Conservation (phyloP, 2,888 invertebrate species). For the Pegoplata infirma region DNA sequence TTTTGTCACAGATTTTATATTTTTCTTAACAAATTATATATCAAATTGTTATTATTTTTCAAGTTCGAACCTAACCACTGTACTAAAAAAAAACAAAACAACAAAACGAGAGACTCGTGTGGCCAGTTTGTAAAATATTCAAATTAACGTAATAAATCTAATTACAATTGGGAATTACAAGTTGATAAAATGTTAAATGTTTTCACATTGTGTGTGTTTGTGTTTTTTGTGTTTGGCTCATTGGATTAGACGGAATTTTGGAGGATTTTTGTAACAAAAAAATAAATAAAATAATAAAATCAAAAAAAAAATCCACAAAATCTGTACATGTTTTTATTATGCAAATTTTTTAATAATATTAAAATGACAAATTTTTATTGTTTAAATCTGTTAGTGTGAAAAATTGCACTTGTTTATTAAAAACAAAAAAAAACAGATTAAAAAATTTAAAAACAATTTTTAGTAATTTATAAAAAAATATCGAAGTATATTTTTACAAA, state of each 20-base stretch:
- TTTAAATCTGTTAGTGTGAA: slow-evolving; percentile 45
- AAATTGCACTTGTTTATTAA: slow-evolving; percentile 32
- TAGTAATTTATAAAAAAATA: no score
- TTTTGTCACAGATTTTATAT: no score
- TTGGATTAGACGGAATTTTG: slow-evolving; percentile 21
- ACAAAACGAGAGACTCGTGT: slow-evolving; percentile 43
- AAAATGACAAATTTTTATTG: slow-evolving; percentile 22
- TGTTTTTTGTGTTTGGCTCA: slow-evolving; percentile 7
- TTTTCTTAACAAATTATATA: no score
- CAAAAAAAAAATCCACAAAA: not conserved
- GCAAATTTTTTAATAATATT: slow-evolving; percentile 49
- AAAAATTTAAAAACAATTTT: not conserved
- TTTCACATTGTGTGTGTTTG: slow-evolving; percentile 25
- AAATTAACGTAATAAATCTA: slow-evolving; percentile 61
- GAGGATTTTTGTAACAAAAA: not conserved
- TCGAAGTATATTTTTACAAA: no score
- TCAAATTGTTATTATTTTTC: no score
- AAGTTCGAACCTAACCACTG: no score
- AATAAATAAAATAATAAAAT: no score
- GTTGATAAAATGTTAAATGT: slow-evolving; percentile 53
- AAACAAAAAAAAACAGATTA: not conserved
- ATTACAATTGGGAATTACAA: slow-evolving; percentile 58
- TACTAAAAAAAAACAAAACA: slow-evolving; percentile 1
- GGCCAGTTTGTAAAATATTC: slow-evolving; percentile 51
- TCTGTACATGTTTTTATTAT: slow-evolving; percentile 20